Conservation (phyloP, 2,797 vertebrate species). For the Macropodus opercularis region DNA sequence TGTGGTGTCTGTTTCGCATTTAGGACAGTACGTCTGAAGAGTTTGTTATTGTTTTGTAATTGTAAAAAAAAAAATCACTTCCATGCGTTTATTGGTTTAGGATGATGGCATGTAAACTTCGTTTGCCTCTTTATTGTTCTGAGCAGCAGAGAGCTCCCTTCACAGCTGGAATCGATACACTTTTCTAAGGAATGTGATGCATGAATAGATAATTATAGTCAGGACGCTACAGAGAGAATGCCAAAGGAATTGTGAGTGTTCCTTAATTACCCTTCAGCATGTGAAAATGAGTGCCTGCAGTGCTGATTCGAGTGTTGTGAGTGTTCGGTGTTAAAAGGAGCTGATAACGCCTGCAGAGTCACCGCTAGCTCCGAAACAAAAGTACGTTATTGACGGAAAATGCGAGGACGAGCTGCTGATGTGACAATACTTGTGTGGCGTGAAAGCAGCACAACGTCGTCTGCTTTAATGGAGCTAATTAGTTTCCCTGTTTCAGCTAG, state of each 20-base stretch:
- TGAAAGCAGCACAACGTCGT: conserved; percentile 22
- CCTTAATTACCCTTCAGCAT: conserved; percentile 71
- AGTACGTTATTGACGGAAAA: conserved; percentile 57
- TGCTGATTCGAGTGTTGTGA: conserved; percentile 44
- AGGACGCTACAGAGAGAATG: conserved; percentile 52
- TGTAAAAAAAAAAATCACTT: neutral
- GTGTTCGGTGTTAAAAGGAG: conserved; percentile 55
- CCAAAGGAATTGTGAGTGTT: conserved; percentile 50
- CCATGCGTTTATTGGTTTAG: conserved; percentile 3
- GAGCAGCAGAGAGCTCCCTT: conserved; percentile 21
- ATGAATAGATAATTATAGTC: conserved; percentile 72
- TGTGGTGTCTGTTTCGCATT: neutral
- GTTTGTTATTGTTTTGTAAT: conserved; percentile 1
- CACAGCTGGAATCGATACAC: conserved; percentile 68
- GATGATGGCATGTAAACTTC: conserved; percentile 10
- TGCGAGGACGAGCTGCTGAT: conserved; percentile 52
- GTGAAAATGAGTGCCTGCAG: conserved; percentile 65
- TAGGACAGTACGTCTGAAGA: neutral
- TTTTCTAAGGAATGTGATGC: conserved; percentile 62
- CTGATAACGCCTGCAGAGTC: conserved; percentile 58
- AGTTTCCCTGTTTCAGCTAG: conserved; percentile 3
- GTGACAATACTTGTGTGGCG: conserved; percentile 31
- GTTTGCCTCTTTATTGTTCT: conserved; percentile 14
- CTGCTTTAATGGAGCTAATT: conserved; percentile 21
- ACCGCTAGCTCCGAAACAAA: conserved; percentile 50